Base-by-base conservation (phyloP, 2,888 invertebrate species). In the Chrysodeixis includens region DNA sequence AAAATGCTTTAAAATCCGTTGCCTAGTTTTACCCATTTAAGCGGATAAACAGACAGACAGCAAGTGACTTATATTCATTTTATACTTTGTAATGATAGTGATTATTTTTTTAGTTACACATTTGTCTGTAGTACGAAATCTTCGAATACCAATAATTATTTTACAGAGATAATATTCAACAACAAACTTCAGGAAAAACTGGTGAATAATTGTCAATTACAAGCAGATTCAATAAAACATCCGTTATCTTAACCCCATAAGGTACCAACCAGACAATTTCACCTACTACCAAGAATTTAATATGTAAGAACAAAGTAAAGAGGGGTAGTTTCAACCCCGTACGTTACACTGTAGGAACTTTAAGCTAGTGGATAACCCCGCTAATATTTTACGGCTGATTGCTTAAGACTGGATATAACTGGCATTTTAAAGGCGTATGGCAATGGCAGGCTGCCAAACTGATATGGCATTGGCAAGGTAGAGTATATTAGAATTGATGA, bases 361-460 rank as follows among this genome's bases (percentile, higher is more conserved):
- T 71, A 56, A 56, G 12, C 61, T 59, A 58, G 51, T 46, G 56
- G 64, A 67, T 69, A 67, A 60, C 65, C 68, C 14, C 40, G 51
- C 62, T 66, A 66, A 76, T 78, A 66, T 66, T 67, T 65, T 64
- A 69, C 64, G 64, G 57, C 44, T 61, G 66, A 74, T 74, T 75
- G 69, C 69, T 74, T 62, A 78, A 75, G 75, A 63, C 75, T 63
- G 30, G 78, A 40, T 66, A 64, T 74, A 55, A 74, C 62, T 30
- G 57, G 30, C 51, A 59, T 78, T 70, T 79, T 76, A 65, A 67
- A 79, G 62, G 66, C 69, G 46, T 68, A 70, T 70, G 40, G 53
- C 56, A 60, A 75, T 76, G 76, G 76, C 75, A 61, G 20, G 51
- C 4, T 46, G 76, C 76, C 76, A 76, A 76, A 46, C 59, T 65